Percentiles rank a stretch among this genome's conserved stretches.
phyloP scores from a whole-genome alignment of 53 echinoderm and acorn worm genomes.

The Temnopleurus reevesii region DNA sequence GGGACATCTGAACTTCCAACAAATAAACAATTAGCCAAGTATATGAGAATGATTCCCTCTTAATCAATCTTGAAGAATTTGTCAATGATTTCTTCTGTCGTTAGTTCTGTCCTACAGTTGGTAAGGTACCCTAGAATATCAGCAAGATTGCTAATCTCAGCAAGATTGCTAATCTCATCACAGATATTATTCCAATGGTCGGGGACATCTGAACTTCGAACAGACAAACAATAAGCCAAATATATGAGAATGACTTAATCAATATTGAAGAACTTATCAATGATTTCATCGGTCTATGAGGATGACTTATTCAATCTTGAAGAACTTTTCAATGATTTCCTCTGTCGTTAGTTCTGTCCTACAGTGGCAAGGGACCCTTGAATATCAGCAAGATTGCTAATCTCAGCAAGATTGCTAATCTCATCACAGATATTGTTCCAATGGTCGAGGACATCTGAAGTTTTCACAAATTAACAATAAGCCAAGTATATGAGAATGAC shows the following conservation, averaged over 20 bases:
- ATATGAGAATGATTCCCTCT: too few relatives aligned
- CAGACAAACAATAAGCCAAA: neutral
- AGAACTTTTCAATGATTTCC: too few relatives aligned
- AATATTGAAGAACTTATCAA: neutral
- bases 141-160: neutral
- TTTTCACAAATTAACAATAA: too few relatives aligned
- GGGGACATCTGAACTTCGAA: neutral
- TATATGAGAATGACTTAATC: neutral
- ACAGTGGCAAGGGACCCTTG: slow-evolving; percentile 83
- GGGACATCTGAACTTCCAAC: too few relatives aligned
- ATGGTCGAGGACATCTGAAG: slow-evolving; percentile 63
- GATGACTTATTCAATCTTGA: too few relatives aligned
- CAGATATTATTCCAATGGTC: neutral
- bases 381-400: slow-evolving; percentile 66
- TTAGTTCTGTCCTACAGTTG: neutral
- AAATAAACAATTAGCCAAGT: too few relatives aligned
- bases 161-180: too few relatives aligned
- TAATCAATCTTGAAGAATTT: slow-evolving; percentile 71
- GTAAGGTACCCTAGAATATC: too few relatives aligned
- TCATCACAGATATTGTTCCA: slow-evolving; percentile 78
- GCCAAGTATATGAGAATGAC: too few relatives aligned
- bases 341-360: slow-evolving; percentile 69
- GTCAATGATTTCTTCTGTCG: neutral
- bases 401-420: neutral
- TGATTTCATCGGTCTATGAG: neutral